Percentiles rank a stretch among this genome's conserved stretches.
Conservation (phyloP, 1,140 invertebrate species). For the Panagrolaimus sp. region DNA sequence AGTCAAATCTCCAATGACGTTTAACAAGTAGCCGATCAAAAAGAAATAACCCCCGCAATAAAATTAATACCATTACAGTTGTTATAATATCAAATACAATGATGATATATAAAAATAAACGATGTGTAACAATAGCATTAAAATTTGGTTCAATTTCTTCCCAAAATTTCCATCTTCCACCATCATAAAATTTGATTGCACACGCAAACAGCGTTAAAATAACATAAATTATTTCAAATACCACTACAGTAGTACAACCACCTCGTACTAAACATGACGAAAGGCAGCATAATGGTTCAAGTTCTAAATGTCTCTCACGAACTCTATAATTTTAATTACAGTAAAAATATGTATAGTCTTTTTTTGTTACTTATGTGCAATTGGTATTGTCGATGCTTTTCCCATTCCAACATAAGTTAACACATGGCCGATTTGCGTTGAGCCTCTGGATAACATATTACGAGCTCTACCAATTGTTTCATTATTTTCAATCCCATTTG, state of each 20-base stretch:
- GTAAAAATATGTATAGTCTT: background rate
- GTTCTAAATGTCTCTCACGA: conserved; percentile 12
- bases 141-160: conserved; percentile 23
- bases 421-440: background rate
- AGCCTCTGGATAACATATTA: background rate
- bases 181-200: conserved; percentile 21
- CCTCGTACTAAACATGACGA: conserved; percentile 17
- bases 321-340: conserved; percentile 9
- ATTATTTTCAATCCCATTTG: background rate
- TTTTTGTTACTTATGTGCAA: conserved; percentile 1
- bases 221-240: conserved; percentile 15
- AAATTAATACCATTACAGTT: background rate
- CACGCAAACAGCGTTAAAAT: conserved; percentile 6
- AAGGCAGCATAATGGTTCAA: conserved; percentile 21
- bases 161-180: conserved; percentile 29
- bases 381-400: background rate
- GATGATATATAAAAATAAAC: conserved; percentile 24
- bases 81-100: conserved; percentile 29
- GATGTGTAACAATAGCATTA: conserved; percentile 27
- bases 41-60: background rate
- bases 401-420: background rate
- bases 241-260: conserved; percentile 13
- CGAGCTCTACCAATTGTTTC: background rate
- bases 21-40: background rate
- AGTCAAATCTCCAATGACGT: conserved; percentile 13